Evolutionary conservation across 2,888 invertebrate genomes (phyloP).

Genomic region (Neoitamus cyanurus): DNA sequence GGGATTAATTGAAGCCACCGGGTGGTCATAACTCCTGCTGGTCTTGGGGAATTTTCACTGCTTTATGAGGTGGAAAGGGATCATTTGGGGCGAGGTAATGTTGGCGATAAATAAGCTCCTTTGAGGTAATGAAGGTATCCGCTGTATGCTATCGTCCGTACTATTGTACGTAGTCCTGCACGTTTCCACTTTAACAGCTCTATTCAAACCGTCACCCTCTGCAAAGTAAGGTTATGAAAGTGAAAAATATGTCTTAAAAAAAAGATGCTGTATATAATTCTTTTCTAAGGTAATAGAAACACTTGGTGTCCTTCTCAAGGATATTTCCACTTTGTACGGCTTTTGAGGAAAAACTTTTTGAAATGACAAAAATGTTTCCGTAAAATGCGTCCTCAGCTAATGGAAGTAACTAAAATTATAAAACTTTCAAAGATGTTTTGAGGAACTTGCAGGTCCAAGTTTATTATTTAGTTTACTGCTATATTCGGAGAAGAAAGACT

Average conservation of each 20-base stretch:
- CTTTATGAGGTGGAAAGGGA: neutral
- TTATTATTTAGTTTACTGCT: too few relatives aligned
- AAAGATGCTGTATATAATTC: neutral
- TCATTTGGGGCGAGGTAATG: neutral
- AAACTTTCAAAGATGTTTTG: too few relatives aligned
- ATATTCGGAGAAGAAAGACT: too few relatives aligned
- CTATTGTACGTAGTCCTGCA: neutral
- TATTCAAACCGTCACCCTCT: neutral
- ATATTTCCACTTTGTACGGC: neutral
- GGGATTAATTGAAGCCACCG: neutral
- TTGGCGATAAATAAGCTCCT: neutral
- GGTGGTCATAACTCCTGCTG: neutral
- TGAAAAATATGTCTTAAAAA: neutral
- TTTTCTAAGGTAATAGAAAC: neutral
- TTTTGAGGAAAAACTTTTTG: neutral
- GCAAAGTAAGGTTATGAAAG: neutral
- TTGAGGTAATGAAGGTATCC: conserved; percentile 1
- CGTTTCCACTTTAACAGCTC: neutral
- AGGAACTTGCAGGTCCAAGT: too few relatives aligned
- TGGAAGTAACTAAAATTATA: too few relatives aligned
- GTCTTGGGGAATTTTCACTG: neutral
- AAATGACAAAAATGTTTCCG: too few relatives aligned
- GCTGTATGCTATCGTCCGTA: neutral
- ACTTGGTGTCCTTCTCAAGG: neutral
- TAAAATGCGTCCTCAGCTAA: too few relatives aligned